Conservation (phyloP, 2,888 invertebrate genomes). For the Nezara viridula region DNA sequence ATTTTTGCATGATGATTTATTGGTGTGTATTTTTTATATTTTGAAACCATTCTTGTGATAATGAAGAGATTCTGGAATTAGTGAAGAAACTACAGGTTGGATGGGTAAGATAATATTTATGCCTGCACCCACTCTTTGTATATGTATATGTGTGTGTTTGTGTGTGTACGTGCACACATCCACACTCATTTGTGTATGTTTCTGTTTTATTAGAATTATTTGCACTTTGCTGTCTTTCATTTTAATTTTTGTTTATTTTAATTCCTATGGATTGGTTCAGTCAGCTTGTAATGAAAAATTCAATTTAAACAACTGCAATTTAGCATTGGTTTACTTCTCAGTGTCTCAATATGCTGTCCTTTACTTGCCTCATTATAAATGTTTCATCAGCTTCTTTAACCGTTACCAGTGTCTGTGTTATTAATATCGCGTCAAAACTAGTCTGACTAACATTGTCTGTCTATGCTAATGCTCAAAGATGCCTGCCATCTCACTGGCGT, state of each 20-base stretch:
- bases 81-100: background rate
- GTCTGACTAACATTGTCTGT: constrained; percentile 65
- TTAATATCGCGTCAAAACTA: constrained; percentile 58
- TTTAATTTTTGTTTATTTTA: constrained; percentile 54
- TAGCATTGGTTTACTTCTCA: constrained; percentile 41
- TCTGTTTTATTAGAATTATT: constrained; percentile 36
- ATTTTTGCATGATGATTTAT: constrained; percentile 49
- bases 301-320: constrained; percentile 10
- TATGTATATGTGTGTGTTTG: background rate
- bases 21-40: background rate
- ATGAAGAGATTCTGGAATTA: background rate
- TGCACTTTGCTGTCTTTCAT: constrained; percentile 38
- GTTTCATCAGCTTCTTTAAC: constrained; percentile 54
- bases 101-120: background rate
- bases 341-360: constrained; percentile 28
- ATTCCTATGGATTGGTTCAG: constrained; percentile 52
- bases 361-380: constrained; percentile 39
- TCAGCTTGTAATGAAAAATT: constrained; percentile 33
- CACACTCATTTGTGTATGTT: constrained; percentile 14
- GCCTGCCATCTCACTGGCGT: constrained; percentile 99
- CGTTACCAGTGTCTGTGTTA: constrained; percentile 53
- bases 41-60: background rate
- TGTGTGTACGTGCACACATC: constrained; percentile 12
- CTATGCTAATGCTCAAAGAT: constrained; percentile 74
- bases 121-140: constrained; percentile 7